A percentile compares a stretch with the other conserved stretches of the same genome.
Conservation (phyloP, 1,140 invertebrate genomes). For the Megathymus violae region DNA sequence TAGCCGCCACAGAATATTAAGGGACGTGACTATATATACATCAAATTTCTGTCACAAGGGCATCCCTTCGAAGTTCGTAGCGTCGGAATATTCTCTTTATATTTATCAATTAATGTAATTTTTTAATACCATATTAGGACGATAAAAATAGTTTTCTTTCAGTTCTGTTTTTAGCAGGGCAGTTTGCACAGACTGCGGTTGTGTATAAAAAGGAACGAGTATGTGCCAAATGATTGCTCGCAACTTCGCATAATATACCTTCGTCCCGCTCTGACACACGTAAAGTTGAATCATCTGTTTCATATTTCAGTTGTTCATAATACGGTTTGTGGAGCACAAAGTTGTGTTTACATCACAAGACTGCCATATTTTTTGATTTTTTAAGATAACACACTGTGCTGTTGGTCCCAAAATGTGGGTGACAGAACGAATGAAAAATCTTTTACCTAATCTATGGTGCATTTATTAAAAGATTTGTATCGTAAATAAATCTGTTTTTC, state of each 20-base stretch:
- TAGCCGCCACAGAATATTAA: too few relatives aligned
- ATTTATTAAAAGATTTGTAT: conserved; percentile 7
- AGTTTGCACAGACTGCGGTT: background rate
- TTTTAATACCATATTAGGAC: too few relatives aligned
- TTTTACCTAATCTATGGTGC: conserved; percentile 13
- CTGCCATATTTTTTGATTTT: background rate
- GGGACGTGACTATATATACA: too few relatives aligned
- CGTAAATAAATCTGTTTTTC: conserved; percentile 3
- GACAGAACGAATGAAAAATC: background rate
- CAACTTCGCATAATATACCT: background rate
- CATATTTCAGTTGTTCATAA: background rate
- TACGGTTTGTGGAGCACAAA: conserved; percentile 9
- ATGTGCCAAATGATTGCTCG: background rate
- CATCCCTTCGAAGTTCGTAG: too few relatives aligned
- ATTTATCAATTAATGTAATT: too few relatives aligned
- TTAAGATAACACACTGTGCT: background rate
- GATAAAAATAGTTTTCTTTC: too few relatives aligned
- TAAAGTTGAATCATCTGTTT: background rate
- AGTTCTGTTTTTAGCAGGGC: background rate
- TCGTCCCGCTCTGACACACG: background rate
- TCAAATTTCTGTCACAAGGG: too few relatives aligned
- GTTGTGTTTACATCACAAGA: conserved; percentile 7
- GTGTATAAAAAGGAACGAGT: background rate
- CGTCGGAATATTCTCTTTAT: too few relatives aligned
- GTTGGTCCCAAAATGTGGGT: background rate